Evolutionary conservation across 2,113 vertebrate genomes (phyloP).

Genomic region (Apodemus sylvaticus): DNA sequence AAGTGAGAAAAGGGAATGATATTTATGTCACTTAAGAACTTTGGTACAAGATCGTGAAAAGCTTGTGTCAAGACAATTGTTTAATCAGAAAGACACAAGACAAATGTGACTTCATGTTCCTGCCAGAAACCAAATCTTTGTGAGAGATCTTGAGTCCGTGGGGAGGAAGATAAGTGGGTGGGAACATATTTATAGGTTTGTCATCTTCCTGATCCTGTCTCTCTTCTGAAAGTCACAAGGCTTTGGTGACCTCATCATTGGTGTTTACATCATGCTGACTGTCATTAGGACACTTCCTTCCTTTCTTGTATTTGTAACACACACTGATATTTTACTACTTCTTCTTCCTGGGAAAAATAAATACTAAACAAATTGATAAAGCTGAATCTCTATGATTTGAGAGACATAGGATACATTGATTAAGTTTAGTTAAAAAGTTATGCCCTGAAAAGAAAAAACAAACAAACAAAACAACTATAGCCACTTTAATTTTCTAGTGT

Average conservation of each 20-base stretch:
- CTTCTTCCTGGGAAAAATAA: not conserved
- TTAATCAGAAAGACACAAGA: not conserved
- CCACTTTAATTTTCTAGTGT: not conserved
- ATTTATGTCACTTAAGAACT: not conserved
- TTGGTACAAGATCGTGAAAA: not conserved
- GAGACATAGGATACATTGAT: not conserved
- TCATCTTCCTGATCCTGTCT: not conserved
- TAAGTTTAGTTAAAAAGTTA: not conserved
- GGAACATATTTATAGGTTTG: not conserved
- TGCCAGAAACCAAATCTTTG: not conserved
- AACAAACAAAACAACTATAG: not conserved
- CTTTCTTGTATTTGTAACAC: not conserved
- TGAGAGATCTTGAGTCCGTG: not conserved
- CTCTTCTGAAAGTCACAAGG: not conserved
- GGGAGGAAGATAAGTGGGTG: not conserved
- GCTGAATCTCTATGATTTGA: not conserved
- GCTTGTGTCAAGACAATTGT: not conserved
- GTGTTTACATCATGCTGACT: not conserved
- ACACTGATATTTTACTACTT: not conserved
- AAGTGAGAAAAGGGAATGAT: not conserved
- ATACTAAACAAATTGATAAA: not conserved
- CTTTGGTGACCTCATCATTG: not conserved
- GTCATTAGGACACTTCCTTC: not conserved
- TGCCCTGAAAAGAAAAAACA: not conserved
- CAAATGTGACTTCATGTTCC: not conserved